Conservation (phyloP, 2,797 vertebrate genomes). For the Pampus argenteus region DNA sequence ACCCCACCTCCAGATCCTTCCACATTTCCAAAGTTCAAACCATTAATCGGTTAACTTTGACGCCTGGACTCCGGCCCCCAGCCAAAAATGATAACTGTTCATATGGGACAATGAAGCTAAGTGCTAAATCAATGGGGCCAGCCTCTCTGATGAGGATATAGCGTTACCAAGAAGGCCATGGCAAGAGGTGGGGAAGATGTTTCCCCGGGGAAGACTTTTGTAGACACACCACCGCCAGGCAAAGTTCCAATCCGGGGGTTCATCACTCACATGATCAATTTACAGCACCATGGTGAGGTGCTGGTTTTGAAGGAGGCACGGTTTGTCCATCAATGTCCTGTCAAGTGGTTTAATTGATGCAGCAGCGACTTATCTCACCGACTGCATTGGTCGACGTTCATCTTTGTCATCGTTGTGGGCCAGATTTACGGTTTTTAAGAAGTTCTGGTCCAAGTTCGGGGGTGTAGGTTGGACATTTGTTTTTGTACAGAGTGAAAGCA, state of each 20-base stretch:
- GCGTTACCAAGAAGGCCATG: slow-evolving; percentile 81
- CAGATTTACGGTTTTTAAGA: slow-evolving; percentile 2
- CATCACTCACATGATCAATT: slow-evolving; percentile 80
- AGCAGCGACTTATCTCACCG: slow-evolving; percentile 20
- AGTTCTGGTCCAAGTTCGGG: background rate
- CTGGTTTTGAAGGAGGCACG: slow-evolving; percentile 40
- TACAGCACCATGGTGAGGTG: slow-evolving; percentile 57
- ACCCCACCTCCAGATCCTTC: slow-evolving; percentile 11
- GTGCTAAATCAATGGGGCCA: slow-evolving; percentile 87
- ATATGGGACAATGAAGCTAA: slow-evolving; percentile 86
- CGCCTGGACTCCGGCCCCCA: slow-evolving; percentile 72
- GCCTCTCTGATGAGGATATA: slow-evolving; percentile 83
- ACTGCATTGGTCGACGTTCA: background rate
- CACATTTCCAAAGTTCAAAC: slow-evolving; percentile 76
- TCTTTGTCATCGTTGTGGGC: background rate
- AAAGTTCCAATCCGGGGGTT: slow-evolving; percentile 66
- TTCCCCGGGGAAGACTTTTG: slow-evolving; percentile 83
- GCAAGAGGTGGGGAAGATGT: slow-evolving; percentile 81
- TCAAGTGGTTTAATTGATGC: slow-evolving; percentile 47
- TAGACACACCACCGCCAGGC: slow-evolving; percentile 75
- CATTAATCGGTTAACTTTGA: slow-evolving; percentile 85
- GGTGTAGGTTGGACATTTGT: background rate
- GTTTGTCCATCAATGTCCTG: slow-evolving; percentile 44
- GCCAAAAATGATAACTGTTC: slow-evolving; percentile 86
- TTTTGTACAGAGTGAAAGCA: background rate